Evolutionary conservation across 2,113 vertebrate species (phyloP).

Genomic region (Delphinus delphis): DNA sequence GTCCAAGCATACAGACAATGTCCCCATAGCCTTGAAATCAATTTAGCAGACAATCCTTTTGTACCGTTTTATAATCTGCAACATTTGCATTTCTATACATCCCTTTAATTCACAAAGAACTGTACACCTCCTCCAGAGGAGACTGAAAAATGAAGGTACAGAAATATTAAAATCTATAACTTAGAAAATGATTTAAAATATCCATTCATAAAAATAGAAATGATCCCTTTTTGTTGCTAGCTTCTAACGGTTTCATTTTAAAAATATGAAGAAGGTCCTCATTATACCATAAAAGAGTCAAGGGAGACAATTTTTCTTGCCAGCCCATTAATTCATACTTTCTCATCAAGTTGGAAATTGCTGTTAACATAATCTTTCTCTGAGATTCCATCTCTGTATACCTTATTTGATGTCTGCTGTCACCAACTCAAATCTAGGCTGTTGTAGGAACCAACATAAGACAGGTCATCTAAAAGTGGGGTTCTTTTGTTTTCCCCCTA

Average conservation of each 20-base stretch:
- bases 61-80: constrained; percentile 81
- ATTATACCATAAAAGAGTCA: constrained; percentile 81
- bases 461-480: background rate
- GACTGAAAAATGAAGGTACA: constrained; percentile 70
- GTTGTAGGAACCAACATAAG: constrained; percentile 34
- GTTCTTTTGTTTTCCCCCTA: background rate
- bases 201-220: constrained; percentile 80
- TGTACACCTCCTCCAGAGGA: constrained; percentile 71
- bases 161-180: constrained; percentile 80
- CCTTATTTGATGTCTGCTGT: constrained; percentile 71
- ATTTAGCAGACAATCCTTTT: constrained; percentile 81
- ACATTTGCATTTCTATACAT: constrained; percentile 86
- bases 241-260: constrained; percentile 79
- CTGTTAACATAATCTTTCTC: constrained; percentile 78
- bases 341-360: constrained; percentile 77
- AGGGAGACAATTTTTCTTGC: constrained; percentile 82
- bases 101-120: constrained; percentile 82
- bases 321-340: constrained; percentile 84
- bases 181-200: constrained; percentile 79
- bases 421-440: constrained; percentile 66
- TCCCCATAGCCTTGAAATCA: constrained; percentile 83
- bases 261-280: constrained; percentile 79
- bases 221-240: constrained; percentile 76
- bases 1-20: constrained; percentile 78
- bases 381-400: constrained; percentile 72